phyloP scores from a whole-genome alignment of 1,140 invertebrate species.

The Goniozus legneri region DNA sequence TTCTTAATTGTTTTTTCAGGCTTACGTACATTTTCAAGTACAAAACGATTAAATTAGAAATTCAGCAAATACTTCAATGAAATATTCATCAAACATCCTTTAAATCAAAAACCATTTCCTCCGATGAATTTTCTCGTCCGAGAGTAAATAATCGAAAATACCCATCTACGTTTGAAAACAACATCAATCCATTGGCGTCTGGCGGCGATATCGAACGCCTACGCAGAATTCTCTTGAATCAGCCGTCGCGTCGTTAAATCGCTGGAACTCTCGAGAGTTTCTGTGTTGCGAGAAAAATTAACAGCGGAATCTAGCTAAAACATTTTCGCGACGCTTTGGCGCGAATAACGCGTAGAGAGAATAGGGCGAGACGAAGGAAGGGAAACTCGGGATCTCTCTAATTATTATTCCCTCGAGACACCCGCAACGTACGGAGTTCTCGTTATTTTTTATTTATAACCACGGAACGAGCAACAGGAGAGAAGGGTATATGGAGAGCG shows the following conservation, averaged over 20 bases:
- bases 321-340: too few relatives aligned
- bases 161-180: too few relatives aligned
- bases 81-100: too few relatives aligned
- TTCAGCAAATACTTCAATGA: too few relatives aligned
- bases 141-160: too few relatives aligned
- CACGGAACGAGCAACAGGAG: conserved; percentile 3
- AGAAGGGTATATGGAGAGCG: background rate
- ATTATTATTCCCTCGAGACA: conserved; percentile 31
- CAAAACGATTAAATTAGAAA: too few relatives aligned
- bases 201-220: background rate
- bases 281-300: background rate
- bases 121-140: too few relatives aligned
- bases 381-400: conserved; percentile 16
- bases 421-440: conserved; percentile 18
- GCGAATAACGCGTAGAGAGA: background rate
- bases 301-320: too few relatives aligned
- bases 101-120: too few relatives aligned
- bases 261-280: background rate
- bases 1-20: too few relatives aligned
- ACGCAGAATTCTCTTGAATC: background rate
- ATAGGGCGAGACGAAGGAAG: background rate
- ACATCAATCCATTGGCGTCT: too few relatives aligned
- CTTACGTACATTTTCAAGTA: too few relatives aligned
- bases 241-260: background rate
- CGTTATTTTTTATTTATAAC: conserved; percentile 29